Evolutionary conservation across 2,797 vertebrate species (phyloP).

Genomic region (Clarias platycephalus): DNA sequence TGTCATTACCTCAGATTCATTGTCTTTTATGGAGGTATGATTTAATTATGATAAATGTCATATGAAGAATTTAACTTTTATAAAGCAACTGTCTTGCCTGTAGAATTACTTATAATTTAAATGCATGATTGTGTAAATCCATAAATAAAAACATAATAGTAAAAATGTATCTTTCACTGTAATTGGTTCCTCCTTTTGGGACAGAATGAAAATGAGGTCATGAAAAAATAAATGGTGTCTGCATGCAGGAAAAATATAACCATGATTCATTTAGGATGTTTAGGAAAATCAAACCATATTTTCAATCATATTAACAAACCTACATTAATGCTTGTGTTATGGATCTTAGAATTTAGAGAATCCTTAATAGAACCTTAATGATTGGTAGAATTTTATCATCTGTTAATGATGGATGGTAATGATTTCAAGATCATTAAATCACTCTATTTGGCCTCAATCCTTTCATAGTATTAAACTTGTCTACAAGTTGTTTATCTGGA

Average conservation of each 20-base stretch:
- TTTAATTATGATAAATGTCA: background rate
- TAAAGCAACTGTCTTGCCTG: background rate
- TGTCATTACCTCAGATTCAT: background rate
- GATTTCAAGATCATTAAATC: background rate
- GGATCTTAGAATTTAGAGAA: background rate
- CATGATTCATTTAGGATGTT: conserved; percentile 5
- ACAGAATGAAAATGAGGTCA: conserved; percentile 30
- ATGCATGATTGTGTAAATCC: background rate
- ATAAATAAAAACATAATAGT: background rate
- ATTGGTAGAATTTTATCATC: background rate
- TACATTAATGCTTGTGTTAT: background rate
- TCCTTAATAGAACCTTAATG: background rate
- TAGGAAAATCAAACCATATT: background rate
- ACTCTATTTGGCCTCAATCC: background rate
- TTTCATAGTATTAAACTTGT: background rate
- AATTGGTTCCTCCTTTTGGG: conserved; percentile 44
- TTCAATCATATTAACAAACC: conserved; percentile 3
- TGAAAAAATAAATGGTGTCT: conserved; percentile 2
- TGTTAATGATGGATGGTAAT: conserved; percentile 7
- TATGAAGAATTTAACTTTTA: background rate
- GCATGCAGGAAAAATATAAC: conserved; percentile 27
- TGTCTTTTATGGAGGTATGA: background rate
- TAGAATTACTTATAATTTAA: background rate
- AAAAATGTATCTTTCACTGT: background rate
- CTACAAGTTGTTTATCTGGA: too few species aligned